Conservation (phyloP, 2,113 vertebrate genomes). For the Irena cyanogastra region DNA sequence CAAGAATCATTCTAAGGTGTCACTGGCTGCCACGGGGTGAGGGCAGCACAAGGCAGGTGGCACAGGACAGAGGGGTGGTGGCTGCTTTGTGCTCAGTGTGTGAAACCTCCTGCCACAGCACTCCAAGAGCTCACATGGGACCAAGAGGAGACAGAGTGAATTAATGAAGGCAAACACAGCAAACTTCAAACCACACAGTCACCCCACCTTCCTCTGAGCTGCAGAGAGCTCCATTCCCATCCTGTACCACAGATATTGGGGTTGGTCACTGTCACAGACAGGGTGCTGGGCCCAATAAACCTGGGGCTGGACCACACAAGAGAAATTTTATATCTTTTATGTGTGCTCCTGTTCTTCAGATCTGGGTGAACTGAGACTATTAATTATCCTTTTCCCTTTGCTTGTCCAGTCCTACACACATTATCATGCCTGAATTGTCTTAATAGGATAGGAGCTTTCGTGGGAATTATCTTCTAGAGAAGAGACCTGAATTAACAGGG, state of each 20-base stretch:
- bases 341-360: background rate
- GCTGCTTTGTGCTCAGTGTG: background rate
- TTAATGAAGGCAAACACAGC: background rate
- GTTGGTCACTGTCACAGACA: background rate
- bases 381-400: background rate
- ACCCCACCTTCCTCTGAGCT: background rate
- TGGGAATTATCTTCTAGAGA: background rate
- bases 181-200: background rate
- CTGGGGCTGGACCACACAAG: background rate
- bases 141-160: background rate
- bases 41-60: background rate
- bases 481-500: background rate
- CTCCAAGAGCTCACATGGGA: background rate
- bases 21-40: background rate
- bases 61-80: background rate
- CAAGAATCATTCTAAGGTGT: background rate
- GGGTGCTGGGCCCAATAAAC: background rate
- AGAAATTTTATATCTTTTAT: background rate
- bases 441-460: too few relatives aligned
- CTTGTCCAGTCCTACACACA: background rate
- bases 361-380: background rate
- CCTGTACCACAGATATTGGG: background rate
- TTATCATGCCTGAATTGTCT: background rate
- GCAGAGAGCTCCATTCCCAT: fast-evolving
- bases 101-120: background rate